These are phyloP conservation scores for Pimephales promelas DNA, from an alignment of 2,113 vertebrate species.

Conservation along the genomic window DNA sequence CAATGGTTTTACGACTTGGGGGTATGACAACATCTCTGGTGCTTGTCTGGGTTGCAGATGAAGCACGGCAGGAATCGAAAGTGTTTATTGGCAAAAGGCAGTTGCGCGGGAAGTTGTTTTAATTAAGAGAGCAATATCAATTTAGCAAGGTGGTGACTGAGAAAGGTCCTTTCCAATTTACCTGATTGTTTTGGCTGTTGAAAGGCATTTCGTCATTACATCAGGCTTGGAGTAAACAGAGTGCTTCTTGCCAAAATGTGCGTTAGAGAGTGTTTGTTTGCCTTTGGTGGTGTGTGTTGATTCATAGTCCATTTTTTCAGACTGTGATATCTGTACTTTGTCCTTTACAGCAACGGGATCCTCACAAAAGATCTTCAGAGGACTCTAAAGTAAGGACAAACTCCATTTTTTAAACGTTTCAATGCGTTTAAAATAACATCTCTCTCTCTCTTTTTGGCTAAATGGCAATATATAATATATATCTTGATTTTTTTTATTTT, in stretches of 20 bases:
- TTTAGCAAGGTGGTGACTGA: conserved; percentile 25
- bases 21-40: conserved; percentile 16
- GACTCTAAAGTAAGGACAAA: conserved; percentile 76
- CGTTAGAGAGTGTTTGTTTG: background rate
- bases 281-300: background rate
- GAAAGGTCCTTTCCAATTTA: conserved; percentile 40
- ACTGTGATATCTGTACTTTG: conserved; percentile 29
- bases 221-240: conserved; percentile 4
- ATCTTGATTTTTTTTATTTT: too few relatives aligned
- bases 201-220: conserved; percentile 10
- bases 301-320: background rate
- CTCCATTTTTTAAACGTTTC: background rate
- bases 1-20: background rate
- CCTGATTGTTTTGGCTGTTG: conserved; percentile 46
- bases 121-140: conserved; percentile 48
- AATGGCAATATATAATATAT: too few relatives aligned
- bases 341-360: conserved; percentile 75
- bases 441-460: too few relatives aligned
- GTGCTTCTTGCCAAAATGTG: conserved; percentile 4
- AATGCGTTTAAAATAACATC: background rate
- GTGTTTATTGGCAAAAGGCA: conserved; percentile 38
- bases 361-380: conserved; percentile 76
- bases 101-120: conserved; percentile 40
- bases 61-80: conserved; percentile 28
- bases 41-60: conserved; percentile 35